Evolutionary conservation across 2,113 vertebrate species (phyloP), one percentile per base, ranked within the genome.

Genomic region (Microtus montanus): DNA sequence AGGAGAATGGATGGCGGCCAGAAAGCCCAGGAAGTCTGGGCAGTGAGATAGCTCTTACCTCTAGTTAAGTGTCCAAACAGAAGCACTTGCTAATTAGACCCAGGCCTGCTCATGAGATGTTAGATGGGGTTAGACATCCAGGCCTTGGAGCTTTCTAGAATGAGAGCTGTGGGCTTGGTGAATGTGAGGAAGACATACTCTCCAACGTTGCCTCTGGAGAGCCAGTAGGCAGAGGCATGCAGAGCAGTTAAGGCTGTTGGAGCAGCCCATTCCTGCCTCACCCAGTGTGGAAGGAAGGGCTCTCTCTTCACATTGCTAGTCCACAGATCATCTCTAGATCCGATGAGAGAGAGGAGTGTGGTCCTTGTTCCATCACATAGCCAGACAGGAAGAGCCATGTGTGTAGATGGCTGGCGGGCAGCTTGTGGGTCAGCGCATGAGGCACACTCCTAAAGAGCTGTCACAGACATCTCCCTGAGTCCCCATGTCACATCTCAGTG

Each of bases 381-480:
- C 75, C 64, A 95, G 94, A 87, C 89, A 54, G 2, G 52, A 70
- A 92, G 70, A 95, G 61, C 84, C 52, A 24, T n/a, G 8, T 2
- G 41, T 63, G 75, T 0, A 10, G 38, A 20, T 15, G 93, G 66
- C 6, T 5, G 0, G 30, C 14, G 14, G 61, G 61, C 82, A 47
- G 12, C 94, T 58, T 38, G 11, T 15, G n/a, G n/a, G 77, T 96
- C 93, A 77, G 74, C 49, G 1, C 5, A 41, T 54, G 44, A 95
- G 86, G 30, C 38, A 0, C 28, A 19, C 44, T 83, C 89, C 3
- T 94, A 47, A 54, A 91, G 61, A 73, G 44, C 73, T 58, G n/a
- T 96, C 86, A 83, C 90, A 92, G 85, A 1, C 3, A 6, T 90
- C 68, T 94, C 75, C 61, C 54, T 41, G 38, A 6, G 3, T 85